Percentiles rank a stretch among this genome's conserved stretches.
These are phyloP conservation scores for Patagioenas fasciata DNA, from an alignment of 2,113 vertebrate species.

Conservation along the genomic window DNA sequence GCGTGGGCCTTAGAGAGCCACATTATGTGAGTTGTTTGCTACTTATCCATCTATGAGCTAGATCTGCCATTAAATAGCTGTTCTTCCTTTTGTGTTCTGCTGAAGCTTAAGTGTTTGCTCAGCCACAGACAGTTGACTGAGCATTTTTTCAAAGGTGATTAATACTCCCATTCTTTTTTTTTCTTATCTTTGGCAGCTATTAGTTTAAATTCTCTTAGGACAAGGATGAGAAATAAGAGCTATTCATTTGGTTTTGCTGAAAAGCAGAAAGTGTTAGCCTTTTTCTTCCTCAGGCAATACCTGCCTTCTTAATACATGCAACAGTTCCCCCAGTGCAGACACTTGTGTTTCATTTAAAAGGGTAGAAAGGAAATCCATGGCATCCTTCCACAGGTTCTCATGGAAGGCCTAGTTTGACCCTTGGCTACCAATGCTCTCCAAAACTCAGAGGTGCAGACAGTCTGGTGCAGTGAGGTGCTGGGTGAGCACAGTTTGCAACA, in stretches of 20 bases:
- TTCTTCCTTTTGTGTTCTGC: neutral
- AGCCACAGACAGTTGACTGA: neutral
- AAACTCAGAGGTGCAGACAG: neutral
- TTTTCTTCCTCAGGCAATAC: neutral
- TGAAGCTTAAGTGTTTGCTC: neutral
- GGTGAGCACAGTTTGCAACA: neutral
- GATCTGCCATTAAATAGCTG: neutral
- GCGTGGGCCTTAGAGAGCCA: neutral
- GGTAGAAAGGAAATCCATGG: neutral
- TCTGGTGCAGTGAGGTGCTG: neutral
- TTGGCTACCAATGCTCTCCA: neutral
- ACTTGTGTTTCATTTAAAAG: neutral
- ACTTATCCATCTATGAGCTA: neutral
- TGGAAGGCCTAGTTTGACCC: neutral
- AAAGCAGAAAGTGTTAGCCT: neutral
- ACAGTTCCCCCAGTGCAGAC: fast-evolving
- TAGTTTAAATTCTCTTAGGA: neutral
- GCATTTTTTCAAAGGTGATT: neutral
- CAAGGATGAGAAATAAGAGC: neutral
- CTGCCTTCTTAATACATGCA: neutral
- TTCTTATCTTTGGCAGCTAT: neutral
- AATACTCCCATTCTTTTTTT: neutral
- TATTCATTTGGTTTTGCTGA: neutral
- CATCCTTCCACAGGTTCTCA: neutral
- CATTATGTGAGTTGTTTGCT: neutral